Percentiles rank a stretch among this genome's conserved stretches.
Evolutionary conservation across 2,888 invertebrate genomes (phyloP).

Genomic region (Piscicola geometra): DNA sequence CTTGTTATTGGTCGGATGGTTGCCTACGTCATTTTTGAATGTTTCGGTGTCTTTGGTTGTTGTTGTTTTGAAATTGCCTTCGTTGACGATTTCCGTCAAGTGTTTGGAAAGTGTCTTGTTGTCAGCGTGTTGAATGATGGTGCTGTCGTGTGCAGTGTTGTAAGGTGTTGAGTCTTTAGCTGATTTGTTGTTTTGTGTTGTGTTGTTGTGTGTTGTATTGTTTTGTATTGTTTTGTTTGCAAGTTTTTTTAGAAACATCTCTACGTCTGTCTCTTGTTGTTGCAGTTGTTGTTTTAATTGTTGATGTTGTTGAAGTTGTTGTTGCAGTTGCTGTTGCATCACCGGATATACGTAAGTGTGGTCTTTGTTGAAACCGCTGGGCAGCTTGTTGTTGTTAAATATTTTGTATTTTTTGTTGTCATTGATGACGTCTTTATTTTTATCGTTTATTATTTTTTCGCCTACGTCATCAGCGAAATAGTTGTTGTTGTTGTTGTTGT

Average conservation of each 20-base stretch:
- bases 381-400: neutral
- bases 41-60: too few relatives aligned
- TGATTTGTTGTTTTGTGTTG: neutral
- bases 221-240: neutral
- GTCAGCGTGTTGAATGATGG: neutral
- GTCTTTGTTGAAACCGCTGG: too few relatives aligned
- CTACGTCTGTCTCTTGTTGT: neutral
- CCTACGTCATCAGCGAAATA: neutral
- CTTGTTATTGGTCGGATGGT: neutral
- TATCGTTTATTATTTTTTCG: neutral
- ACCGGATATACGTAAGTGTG: neutral
- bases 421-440: neutral
- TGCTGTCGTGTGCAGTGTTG: neutral
- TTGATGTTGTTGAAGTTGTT: neutral
- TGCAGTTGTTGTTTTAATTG: neutral
- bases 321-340: neutral
- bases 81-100: neutral
- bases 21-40: too few relatives aligned
- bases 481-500: constrained; percentile 10
- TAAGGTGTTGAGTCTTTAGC: neutral
- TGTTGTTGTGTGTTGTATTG: neutral
- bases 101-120: neutral
- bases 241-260: neutral
- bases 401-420: neutral
- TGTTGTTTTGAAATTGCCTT: neutral